These are phyloP conservation scores for Apodemia mormo DNA, from an alignment of 2,888 invertebrate species.

Conservation along the genomic window DNA sequence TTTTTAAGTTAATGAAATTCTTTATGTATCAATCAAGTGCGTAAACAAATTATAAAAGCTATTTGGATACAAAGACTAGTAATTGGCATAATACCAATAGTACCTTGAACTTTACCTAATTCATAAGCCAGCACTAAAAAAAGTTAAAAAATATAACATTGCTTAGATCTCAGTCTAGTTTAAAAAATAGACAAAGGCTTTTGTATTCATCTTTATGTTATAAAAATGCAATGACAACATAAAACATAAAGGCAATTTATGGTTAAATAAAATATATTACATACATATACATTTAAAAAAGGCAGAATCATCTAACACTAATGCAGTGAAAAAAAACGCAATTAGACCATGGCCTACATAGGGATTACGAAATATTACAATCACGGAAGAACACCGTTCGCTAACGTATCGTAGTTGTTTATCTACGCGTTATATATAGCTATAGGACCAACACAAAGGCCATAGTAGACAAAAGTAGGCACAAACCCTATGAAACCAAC, in stretches of 20 bases:
- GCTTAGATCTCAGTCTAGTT: no score
- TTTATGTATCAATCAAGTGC: neutral
- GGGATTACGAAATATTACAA: conserved; percentile 75
- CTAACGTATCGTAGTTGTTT: conserved; percentile 62
- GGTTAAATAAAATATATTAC: conserved; percentile 24
- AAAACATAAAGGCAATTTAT: conserved; percentile 13
- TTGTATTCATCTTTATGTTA: neutral
- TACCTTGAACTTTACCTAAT: conserved; percentile 43
- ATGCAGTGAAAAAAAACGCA: conserved; percentile 65
- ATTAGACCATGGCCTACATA: conserved; percentile 77
- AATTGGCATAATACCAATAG: conserved; percentile 52
- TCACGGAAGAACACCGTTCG: conserved; percentile 67
- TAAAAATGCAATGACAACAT: neutral
- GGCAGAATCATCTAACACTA: conserved; percentile 27
- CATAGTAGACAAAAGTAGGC: conserved; percentile 14
- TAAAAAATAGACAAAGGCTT: conserved; percentile 4
- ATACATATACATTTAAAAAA: conserved; percentile 12
- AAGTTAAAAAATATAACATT: no score
- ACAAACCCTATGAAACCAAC: conserved; percentile 8
- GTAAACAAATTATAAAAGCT: no score
- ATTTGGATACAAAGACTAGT: conserved; percentile 29
- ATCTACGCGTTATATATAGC: conserved; percentile 74
- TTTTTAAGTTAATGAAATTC: neutral
- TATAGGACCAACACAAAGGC: conserved; percentile 61
- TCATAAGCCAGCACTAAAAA: no score